Percentiles rank a stretch among this genome's conserved stretches.
These are phyloP conservation scores for Rafetus swinhoei DNA, from an alignment of 2,113 vertebrate genomes.

Conservation along the genomic window DNA sequence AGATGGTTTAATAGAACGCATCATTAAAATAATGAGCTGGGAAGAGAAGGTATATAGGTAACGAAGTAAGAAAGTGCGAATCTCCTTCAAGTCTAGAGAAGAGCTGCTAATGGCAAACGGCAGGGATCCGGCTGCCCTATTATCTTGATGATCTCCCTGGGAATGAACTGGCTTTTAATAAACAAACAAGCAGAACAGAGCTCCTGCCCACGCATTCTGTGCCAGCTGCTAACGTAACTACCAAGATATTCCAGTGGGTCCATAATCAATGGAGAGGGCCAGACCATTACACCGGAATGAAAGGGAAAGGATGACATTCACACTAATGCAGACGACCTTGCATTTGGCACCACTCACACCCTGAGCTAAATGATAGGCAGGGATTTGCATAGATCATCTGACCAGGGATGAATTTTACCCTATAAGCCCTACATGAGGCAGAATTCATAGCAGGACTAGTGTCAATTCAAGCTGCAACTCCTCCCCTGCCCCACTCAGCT, in stretches of 20 bases:
- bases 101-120: background rate
- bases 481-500: no score
- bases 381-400: background rate
- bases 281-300: fast-evolving
- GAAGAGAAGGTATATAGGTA: constrained; percentile 1
- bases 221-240: constrained; percentile 24
- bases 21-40: background rate
- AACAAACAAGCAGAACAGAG: background rate
- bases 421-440: background rate
- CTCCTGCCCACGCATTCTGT: fast-evolving
- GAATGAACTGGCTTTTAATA: fast-evolving
- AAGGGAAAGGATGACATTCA: constrained; percentile 11
- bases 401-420: background rate
- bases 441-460: background rate
- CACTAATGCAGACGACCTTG: constrained; percentile 7
- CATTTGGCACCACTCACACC: background rate
- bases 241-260: background rate
- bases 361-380: background rate
- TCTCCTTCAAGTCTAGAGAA: constrained; percentile 3
- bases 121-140: background rate
- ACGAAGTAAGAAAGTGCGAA: background rate
- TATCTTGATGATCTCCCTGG: background rate
- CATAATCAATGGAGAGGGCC: background rate
- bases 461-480: no score
- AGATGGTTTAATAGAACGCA: background rate